Percentiles rank a stretch among this genome's conserved stretches.
Evolutionary conservation across 2,888 invertebrate species (phyloP).

Genomic region (Neria commutata): DNA sequence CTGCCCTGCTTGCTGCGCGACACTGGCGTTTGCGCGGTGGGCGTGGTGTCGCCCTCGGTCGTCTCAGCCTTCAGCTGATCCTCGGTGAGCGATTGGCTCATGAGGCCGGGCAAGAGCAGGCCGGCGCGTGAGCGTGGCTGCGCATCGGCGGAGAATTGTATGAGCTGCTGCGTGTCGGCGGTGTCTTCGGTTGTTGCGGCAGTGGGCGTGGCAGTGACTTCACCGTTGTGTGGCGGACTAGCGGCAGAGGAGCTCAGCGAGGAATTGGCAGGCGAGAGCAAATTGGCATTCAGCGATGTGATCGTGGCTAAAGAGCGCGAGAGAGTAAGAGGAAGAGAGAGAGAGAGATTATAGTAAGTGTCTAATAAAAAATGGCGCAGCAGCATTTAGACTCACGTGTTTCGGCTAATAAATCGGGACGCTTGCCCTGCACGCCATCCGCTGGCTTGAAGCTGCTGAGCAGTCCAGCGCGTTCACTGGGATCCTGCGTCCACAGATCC

Average conservation of each 20-base stretch:
- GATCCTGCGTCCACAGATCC: constrained; percentile 86
- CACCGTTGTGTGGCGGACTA: constrained; percentile 35
- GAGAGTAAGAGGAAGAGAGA: constrained; percentile 4
- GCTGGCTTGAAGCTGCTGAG: constrained; percentile 59
- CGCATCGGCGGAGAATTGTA: constrained; percentile 52
- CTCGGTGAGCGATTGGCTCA: constrained; percentile 48
- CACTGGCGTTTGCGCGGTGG: constrained; percentile 52
- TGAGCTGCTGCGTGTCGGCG: constrained; percentile 45
- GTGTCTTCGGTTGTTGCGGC: constrained; percentile 30
- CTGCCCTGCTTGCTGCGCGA: constrained; percentile 73
- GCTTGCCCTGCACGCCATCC: constrained; percentile 50
- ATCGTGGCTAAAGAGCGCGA: constrained; percentile 62
- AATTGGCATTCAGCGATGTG: constrained; percentile 66
- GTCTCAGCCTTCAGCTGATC: constrained; percentile 37
- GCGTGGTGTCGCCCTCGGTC: constrained; percentile 54
- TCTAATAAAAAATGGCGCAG: not conserved
- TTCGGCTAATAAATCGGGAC: constrained; percentile 69
- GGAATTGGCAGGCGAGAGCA: constrained; percentile 61
- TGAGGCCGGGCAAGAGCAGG: constrained; percentile 48
- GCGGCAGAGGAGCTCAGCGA: constrained; percentile 43
- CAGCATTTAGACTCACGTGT: constrained; percentile 61
- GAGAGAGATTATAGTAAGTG: not conserved
- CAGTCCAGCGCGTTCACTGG: constrained; percentile 65
- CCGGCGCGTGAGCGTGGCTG: constrained; percentile 54
- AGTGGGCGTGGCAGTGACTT: constrained; percentile 32